Evolutionary conservation across 1,140 invertebrate genomes (phyloP).

Genomic region (Monomorium pharaonis): DNA sequence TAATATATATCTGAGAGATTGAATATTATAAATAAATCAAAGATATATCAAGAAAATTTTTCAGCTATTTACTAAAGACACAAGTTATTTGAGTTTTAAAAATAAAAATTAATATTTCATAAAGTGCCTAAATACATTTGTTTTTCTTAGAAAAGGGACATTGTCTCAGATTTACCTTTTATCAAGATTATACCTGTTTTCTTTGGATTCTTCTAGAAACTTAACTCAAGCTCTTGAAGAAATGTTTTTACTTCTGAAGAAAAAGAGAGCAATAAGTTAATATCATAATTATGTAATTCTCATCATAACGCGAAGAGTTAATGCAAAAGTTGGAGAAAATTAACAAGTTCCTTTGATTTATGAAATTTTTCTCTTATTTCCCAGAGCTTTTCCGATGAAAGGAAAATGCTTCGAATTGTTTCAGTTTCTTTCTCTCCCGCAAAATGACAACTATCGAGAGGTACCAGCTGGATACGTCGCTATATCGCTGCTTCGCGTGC

Average conservation of each 20-base stretch:
- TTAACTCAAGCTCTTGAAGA: neutral
- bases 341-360: neutral
- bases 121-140: neutral
- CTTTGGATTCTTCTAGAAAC: neutral
- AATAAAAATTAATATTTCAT: neutral
- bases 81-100: neutral
- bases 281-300: neutral
- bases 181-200: neutral
- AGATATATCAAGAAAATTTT: neutral
- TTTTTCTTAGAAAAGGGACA: neutral
- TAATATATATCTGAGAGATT: neutral
- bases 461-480: slow-evolving; percentile 15
- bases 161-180: neutral
- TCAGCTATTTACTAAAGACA: neutral
- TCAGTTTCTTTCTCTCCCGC: neutral
- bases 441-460: neutral
- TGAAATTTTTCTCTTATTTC: neutral
- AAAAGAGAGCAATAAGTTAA: neutral
- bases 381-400: neutral
- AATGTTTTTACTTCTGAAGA: neutral
- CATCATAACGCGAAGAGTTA: neutral
- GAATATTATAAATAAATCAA: neutral
- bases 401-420: neutral
- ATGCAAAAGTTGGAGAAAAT: neutral
- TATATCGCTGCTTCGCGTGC: neutral